phyloP scores from a whole-genome alignment of 53 echinoderm and acorn worm species.

The Holothuria leucospilota region DNA sequence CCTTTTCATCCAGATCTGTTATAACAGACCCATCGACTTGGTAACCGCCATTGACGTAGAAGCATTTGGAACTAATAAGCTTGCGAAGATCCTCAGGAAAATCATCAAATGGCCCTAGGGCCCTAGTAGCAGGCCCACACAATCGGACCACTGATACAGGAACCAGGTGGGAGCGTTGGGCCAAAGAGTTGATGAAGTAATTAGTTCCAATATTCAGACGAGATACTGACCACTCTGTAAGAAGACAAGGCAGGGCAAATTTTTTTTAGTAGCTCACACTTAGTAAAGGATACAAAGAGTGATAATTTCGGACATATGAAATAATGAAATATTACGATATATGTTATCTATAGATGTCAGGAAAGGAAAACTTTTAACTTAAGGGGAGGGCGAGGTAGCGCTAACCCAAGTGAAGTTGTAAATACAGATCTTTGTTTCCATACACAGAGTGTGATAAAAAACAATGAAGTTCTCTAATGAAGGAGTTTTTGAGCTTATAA shows the following conservation, averaged over 20 bases:
- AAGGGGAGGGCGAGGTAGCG: no score
- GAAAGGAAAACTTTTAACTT: no score
- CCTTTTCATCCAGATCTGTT: conserved; percentile 64
- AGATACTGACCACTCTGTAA: conserved; percentile 37
- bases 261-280: no score
- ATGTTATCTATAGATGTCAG: no score
- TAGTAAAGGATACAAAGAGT: no score
- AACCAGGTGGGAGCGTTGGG: conserved; percentile 67
- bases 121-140: conserved; percentile 75
- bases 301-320: no score
- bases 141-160: conserved; percentile 80
- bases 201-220: conserved; percentile 85
- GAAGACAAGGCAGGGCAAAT: conserved; percentile 1
- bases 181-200: conserved; percentile 81
- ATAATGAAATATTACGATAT: no score
- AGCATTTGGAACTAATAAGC: conserved; percentile 41
- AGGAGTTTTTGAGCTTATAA: no score
- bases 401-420: no score
- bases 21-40: conserved; percentile 76
- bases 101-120: conserved; percentile 80
- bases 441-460: no score
- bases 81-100: conserved; percentile 77
- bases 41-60: conserved; percentile 78
- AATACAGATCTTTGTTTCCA: no score
- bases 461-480: no score